phyloP scores from a whole-genome alignment of 30 jellyfish, hydroid and myxozoan species.

The Cassiopea xamachana region DNA sequence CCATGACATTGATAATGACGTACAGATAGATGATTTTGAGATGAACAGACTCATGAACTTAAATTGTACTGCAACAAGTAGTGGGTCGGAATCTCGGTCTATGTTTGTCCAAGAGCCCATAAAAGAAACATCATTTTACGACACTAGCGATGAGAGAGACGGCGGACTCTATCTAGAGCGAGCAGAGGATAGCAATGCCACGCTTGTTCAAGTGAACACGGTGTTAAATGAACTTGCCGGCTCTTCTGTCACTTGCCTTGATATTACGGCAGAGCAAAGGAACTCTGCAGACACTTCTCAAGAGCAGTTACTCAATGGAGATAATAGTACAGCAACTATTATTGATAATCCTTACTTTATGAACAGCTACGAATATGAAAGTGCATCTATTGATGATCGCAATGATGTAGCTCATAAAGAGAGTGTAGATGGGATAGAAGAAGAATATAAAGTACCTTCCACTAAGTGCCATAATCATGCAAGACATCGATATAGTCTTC shows the following conservation, averaged over 20 bases:
- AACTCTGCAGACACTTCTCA: slow-evolving; percentile 34
- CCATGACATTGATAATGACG: background rate
- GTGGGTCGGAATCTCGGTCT: background rate
- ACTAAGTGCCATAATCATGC: background rate
- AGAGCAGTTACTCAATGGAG: background rate
- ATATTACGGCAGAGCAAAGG: slow-evolving; percentile 4
- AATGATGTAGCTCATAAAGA: background rate
- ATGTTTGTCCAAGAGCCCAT: background rate
- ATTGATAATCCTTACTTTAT: slow-evolving; percentile 18
- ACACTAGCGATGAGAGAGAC: background rate
- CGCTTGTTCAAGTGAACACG: background rate
- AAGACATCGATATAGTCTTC: slow-evolving; percentile 30
- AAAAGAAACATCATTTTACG: slow-evolving; percentile 30
- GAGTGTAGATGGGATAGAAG: too few species aligned
- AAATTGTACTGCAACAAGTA: background rate
- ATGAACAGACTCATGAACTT: background rate
- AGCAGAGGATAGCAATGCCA: background rate
- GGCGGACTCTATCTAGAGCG: background rate
- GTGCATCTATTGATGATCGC: background rate
- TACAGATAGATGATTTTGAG: background rate
- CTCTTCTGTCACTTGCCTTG: background rate
- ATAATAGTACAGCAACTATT: background rate
- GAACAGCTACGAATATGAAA: background rate
- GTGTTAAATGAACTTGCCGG: background rate
- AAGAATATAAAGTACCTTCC: background rate